Conservation (phyloP, 2,113 vertebrate genomes). For the Nothoprocta perdicaria region DNA sequence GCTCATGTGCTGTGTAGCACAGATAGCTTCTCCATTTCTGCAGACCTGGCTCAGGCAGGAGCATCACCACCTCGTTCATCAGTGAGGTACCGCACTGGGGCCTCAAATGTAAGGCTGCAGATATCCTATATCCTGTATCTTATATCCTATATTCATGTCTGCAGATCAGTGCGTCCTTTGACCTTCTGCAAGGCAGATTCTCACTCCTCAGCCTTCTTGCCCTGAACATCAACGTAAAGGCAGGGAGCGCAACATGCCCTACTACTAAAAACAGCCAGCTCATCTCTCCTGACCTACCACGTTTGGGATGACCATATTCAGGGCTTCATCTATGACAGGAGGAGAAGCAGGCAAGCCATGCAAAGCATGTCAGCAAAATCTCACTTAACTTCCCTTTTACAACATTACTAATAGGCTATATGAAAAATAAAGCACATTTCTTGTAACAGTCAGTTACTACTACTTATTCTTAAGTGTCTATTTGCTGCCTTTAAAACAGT, state of each 20-base stretch:
- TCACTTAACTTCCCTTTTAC: neutral
- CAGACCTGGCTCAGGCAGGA: neutral
- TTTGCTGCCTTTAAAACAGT: neutral
- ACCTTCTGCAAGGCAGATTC: neutral
- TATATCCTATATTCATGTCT: neutral
- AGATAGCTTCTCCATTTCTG: neutral
- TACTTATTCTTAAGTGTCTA: neutral
- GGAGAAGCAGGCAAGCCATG: neutral
- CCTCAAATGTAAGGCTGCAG: neutral
- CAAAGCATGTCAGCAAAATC: neutral
- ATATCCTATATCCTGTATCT: rapidly evolving
- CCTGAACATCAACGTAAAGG: neutral
- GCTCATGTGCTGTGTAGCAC: neutral
- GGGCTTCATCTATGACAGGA: neutral
- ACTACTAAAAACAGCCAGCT: neutral
- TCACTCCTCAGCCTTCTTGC: neutral
- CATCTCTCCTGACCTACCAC: neutral
- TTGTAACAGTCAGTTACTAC: neutral
- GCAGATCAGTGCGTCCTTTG: neutral
- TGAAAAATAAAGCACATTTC: neutral
- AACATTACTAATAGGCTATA: neutral
- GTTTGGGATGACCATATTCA: neutral
- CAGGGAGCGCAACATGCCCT: neutral
- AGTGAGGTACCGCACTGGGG: neutral
- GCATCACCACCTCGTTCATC: rapidly evolving